Percentiles rank a stretch among this genome's conserved stretches.
Evolutionary conservation across 2,797 vertebrate genomes (phyloP).

Genomic region (Crenuchus spilurus): DNA sequence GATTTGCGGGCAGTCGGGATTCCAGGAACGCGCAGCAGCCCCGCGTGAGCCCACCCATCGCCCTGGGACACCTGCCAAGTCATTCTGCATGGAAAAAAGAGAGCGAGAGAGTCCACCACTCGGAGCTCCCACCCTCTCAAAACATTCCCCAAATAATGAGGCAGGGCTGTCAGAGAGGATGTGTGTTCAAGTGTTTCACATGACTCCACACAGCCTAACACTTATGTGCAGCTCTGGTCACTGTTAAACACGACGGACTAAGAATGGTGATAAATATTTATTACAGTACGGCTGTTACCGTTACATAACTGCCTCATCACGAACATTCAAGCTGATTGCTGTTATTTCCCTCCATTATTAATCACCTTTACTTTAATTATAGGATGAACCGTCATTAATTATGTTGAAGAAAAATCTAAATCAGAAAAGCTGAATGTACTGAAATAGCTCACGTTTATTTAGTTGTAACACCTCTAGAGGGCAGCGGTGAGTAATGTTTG

Average conservation of each 20-base stretch:
- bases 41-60: conserved; percentile 48
- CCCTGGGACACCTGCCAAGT: conserved; percentile 55
- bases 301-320: too few relatives aligned
- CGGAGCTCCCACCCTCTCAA: conserved; percentile 45
- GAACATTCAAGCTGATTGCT: too few relatives aligned
- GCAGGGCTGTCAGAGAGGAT: conserved; percentile 17
- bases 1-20: conserved; percentile 48
- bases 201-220: background rate
- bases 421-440: too few relatives aligned
- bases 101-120: conserved; percentile 11
- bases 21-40: conserved; percentile 51
- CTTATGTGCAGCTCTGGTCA: background rate
- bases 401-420: too few relatives aligned
- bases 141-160: conserved; percentile 62
- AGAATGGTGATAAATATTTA: too few relatives aligned
- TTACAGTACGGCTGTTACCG: too few relatives aligned
- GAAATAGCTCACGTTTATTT: too few relatives aligned
- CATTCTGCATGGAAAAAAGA: conserved; percentile 35
- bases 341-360: too few relatives aligned
- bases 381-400: too few relatives aligned
- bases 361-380: too few relatives aligned
- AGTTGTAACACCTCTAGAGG: too few relatives aligned
- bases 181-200: conserved; percentile 17
- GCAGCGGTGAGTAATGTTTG: too few relatives aligned
- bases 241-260: background rate